Base-by-base conservation (phyloP, 2,888 invertebrate genomes). In the Andricus curvator region DNA sequence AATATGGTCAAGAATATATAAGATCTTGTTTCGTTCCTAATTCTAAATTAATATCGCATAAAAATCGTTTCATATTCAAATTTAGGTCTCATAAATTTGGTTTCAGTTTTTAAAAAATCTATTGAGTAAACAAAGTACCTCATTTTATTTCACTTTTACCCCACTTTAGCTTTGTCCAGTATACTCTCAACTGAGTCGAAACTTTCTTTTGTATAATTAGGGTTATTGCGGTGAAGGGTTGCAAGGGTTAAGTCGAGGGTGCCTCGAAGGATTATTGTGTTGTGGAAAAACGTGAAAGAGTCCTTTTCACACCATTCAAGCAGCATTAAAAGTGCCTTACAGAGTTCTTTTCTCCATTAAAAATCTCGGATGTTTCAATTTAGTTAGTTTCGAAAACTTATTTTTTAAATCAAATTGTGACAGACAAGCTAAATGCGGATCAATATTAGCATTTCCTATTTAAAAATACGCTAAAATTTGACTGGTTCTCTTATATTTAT, bases 161-260 rank as follows among this genome's bases (percentile, higher is more conserved):
- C 22, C 60, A 66, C 48, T 74, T 33, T 60, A 79, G 66, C 78
- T 60, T 25, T 48, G 25, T 44, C 68, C 65, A 74, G 37, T 76
- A 56, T 60, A 70, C 66, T 33, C 29, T 67, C 20, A 70, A 83
- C 82, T 86, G 84, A 84, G 84, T 84, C 82, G 80, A 86, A 87
- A 86, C 85, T 86, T 88, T 88, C 86, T 87, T 87, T 87, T 85
- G 84, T 84, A 84, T 88, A 88, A 88, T 87, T 88, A 86, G 86
- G 83, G 81, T 85, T 83, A 80, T 70, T 48, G 51, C 80, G 84
- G 79, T 79, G 84, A 84, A 84, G 86, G 86, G 85, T 82, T 82
- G 78, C 80, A 82, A 80, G 84, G 81, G 82, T 84, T 81, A 84
- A 77, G 76, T 51, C 81, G 79, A 81, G 78, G 65, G 70, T 80